Percentiles rank a stretch among this genome's conserved stretches.
These are phyloP conservation scores for Pyralis farinalis DNA, from an alignment of 2,888 invertebrate genomes.

Conservation along the genomic window DNA sequence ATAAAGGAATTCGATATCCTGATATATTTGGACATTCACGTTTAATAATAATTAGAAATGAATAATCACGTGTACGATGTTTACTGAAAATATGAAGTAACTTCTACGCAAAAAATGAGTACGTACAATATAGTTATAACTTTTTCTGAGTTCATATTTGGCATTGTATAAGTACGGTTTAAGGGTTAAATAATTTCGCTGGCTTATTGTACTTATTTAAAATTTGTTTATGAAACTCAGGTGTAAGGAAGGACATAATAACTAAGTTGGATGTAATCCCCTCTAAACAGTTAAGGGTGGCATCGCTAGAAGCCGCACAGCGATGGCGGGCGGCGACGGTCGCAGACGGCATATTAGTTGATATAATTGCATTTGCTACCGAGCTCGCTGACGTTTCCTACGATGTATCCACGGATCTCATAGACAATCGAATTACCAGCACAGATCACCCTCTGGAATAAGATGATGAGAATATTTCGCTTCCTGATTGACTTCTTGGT, in stretches of 20 bases:
- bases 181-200: slow-evolving; percentile 14
- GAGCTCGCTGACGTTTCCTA: slow-evolving; percentile 71
- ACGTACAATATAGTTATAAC: too few species aligned
- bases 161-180: too few species aligned
- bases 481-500: slow-evolving; percentile 54
- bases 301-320: slow-evolving; percentile 45
- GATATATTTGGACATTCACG: slow-evolving; percentile 40
- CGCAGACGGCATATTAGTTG: slow-evolving; percentile 76
- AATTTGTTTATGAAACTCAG: slow-evolving; percentile 44
- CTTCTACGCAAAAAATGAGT: too few species aligned
- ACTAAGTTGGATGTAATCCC: slow-evolving; percentile 60
- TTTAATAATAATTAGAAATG: slow-evolving; percentile 17
- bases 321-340: slow-evolving; percentile 35
- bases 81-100: too few species aligned
- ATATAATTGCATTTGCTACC: slow-evolving; percentile 77
- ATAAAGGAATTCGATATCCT: slow-evolving; percentile 63
- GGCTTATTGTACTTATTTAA: slow-evolving; percentile 12
- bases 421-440: slow-evolving; percentile 74
- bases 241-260: slow-evolving; percentile 51
- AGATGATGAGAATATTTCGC: slow-evolving; percentile 71
- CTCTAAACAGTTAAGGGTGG: slow-evolving; percentile 61
- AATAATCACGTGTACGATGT: slow-evolving; percentile 2
- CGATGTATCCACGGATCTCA: slow-evolving; percentile 66
- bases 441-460: slow-evolving; percentile 71
- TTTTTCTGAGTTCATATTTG: too few species aligned